These are phyloP conservation scores for Arenaria interpres DNA, from an alignment of 2,113 vertebrate species.

Conservation along the genomic window DNA sequence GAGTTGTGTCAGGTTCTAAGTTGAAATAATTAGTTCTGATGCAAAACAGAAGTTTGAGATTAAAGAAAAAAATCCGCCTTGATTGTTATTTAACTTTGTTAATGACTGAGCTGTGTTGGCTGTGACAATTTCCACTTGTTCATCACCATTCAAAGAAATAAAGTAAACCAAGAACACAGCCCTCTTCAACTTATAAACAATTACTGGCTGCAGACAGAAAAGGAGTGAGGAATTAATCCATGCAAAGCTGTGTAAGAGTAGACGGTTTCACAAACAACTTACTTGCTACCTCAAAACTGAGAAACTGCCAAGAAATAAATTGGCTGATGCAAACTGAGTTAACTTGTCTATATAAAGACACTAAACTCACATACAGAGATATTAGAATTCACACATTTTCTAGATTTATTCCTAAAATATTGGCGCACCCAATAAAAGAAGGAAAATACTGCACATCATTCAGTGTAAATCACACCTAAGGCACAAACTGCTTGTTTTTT, in stretches of 20 bases:
- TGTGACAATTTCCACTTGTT: slow-evolving; percentile 7
- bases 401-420: slow-evolving; percentile 29
- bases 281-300: slow-evolving; percentile 28
- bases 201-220: slow-evolving; percentile 11
- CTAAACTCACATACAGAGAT: background rate
- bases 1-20: background rate
- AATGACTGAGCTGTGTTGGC: slow-evolving; percentile 5
- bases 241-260: slow-evolving; percentile 1
- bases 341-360: slow-evolving; percentile 21
- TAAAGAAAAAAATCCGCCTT: background rate
- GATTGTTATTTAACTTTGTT: slow-evolving; percentile 17
- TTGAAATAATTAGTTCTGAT: slow-evolving; percentile 29
- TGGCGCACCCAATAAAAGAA: background rate
- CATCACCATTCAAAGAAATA: background rate
- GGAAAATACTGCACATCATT: background rate
- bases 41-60: slow-evolving; percentile 3
- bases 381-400: slow-evolving; percentile 9
- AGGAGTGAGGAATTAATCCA: slow-evolving; percentile 47
- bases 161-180: background rate
- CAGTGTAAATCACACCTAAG: background rate
- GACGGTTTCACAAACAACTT: background rate
- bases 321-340: background rate
- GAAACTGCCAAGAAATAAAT: slow-evolving; percentile 48
- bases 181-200: background rate
- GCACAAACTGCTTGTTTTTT: background rate